Evolutionary conservation across 37 sponge, comb jelly and placozoan species (phyloP).

Genomic region (Petrosia ficiformis): DNA sequence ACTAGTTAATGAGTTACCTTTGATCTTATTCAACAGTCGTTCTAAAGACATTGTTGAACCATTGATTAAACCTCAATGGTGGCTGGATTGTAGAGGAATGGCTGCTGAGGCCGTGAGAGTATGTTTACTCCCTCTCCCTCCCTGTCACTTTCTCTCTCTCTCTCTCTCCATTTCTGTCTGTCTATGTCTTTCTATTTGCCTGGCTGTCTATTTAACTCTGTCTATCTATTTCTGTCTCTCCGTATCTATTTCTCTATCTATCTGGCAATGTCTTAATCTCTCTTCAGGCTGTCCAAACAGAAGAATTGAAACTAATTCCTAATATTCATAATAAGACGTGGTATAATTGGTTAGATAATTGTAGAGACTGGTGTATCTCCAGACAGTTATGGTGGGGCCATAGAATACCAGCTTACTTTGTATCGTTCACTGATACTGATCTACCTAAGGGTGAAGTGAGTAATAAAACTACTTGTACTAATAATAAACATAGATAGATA

Average conservation of each 20-base stretch:
- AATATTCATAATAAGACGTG: constrained; percentile 86
- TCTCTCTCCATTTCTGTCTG: too few relatives aligned
- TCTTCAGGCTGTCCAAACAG: constrained; percentile 80
- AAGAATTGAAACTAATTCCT: constrained; percentile 81
- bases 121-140: background rate
- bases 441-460: constrained; percentile 31
- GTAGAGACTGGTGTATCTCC: constrained; percentile 96
- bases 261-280: background rate
- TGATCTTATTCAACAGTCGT: constrained; percentile 35
- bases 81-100: constrained; percentile 83
- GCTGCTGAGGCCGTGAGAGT: constrained; percentile 77
- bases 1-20: background rate
- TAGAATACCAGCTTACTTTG: constrained; percentile 94
- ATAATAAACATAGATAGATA: background rate
- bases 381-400: constrained; percentile 99
- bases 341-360: constrained; percentile 88
- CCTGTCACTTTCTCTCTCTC: background rate
- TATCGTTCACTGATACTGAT: constrained; percentile 57
- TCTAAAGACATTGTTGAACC: constrained; percentile 99
- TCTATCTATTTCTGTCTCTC: too few relatives aligned
- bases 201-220: too few relatives aligned
- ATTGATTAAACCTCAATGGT: constrained; percentile 99
- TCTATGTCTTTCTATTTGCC: too few relatives aligned
- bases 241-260: too few relatives aligned
- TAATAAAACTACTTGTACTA: background rate